Base-by-base conservation (phyloP, 2,888 invertebrate genomes). In the Acleris laterana region DNA sequence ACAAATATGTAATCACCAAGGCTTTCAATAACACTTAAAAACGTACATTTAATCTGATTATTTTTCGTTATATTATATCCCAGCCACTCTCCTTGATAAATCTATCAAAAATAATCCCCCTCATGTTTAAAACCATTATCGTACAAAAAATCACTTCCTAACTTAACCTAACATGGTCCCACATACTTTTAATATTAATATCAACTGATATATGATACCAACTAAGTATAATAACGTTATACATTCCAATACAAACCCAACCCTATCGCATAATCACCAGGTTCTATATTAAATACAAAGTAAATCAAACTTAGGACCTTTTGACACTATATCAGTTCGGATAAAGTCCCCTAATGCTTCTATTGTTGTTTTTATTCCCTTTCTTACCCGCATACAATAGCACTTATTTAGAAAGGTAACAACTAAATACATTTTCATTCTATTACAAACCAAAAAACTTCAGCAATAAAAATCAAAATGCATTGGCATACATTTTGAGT, bases 281-380 rank as follows among this genome's bases (percentile, higher is more conserved):
- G 46, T 17, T 46, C n/a, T 17, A 17, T 46, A 11, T 49, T 4
- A 11, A 49, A 49, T 20, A 11, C 20, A 19, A 1, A 13, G 4
- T 11, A 19, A 49, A 1, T 11, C 11, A 0, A 17, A 11, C 3
- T 11, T 19, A 4, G 9, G 19, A 11, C 49, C 11, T 17, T 49
- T 11, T 20, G 5, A 19, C 49, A 49, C 3, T 49, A 17, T 17
- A 25, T 53, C 38, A 49, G 19, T 32, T 13, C 7, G 19, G n/a
- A 25, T 44, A 22, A 5, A 42, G 20, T 22, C 53, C 64, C 64
- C 42, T 60, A 59, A 60, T 59, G 38, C 53, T 17, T 48, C 64
- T 55, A 64, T 64, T 64, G 64, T 58, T 13, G 51, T 44, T 59
- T 49, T 60, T 59, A 48, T 59, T 48, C 52, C 42, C 19, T 49